These are phyloP conservation scores for Ochropleura plecta DNA, from an alignment of 2,888 invertebrate genomes.

Conservation along the genomic window DNA sequence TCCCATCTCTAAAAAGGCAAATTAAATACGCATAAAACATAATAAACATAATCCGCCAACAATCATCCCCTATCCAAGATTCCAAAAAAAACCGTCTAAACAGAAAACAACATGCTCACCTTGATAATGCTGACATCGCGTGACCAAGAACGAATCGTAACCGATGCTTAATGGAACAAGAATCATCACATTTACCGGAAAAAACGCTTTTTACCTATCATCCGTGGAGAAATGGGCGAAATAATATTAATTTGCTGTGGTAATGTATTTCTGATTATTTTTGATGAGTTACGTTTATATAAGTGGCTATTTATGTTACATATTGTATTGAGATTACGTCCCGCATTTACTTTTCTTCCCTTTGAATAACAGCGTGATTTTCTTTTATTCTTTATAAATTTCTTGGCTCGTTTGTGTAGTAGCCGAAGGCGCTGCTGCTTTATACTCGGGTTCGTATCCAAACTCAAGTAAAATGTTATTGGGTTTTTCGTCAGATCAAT, in stretches of 20 bases:
- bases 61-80: slow-evolving; percentile 38
- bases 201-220: slow-evolving; percentile 84
- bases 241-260: slow-evolving; percentile 77
- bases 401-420: background rate
- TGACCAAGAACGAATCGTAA: slow-evolving; percentile 86
- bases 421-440: background rate
- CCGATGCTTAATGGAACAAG: slow-evolving; percentile 88
- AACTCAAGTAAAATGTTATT: background rate
- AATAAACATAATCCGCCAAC: slow-evolving; percentile 30
- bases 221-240: slow-evolving; percentile 79
- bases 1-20: background rate
- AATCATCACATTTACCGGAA: slow-evolving; percentile 87
- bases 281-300: slow-evolving; percentile 41
- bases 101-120: slow-evolving; percentile 75
- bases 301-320: slow-evolving; percentile 14
- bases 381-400: background rate
- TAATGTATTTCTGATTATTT: slow-evolving; percentile 82
- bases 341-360: background rate
- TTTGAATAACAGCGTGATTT: too few species aligned
- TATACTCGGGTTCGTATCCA: background rate
- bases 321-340: slow-evolving; percentile 12
- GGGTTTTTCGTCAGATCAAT: too few species aligned
- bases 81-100: slow-evolving; percentile 55
- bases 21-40: slow-evolving; percentile 16
- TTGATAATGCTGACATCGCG: slow-evolving; percentile 88